Evolutionary conservation across 2,888 invertebrate genomes (phyloP), one percentile per base, ranked within the genome.

Genomic region (Melieria omissa): DNA sequence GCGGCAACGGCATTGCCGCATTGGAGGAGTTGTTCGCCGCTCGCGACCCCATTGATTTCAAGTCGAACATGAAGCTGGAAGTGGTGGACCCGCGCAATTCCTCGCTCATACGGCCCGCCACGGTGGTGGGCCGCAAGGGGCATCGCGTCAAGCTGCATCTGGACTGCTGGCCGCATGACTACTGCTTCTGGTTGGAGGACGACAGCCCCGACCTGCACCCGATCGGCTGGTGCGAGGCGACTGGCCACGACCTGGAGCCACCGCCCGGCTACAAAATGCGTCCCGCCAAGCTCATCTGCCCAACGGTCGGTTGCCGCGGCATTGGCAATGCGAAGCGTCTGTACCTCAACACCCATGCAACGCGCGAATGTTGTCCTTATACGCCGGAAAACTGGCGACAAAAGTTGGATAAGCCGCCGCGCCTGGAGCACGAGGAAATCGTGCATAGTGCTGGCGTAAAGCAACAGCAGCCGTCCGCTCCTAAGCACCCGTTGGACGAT

Each of bases 151-250:
- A 91, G 76, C 90, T 98, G 66, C 91, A 94, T 81, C 95, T 95
- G 86, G 97, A 97, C 86, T 96, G 96, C 14, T 97, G 97, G 95
- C 92, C 93, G 0, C 91, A 91, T 79, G 90, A 91, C 77, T 93
- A 96, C 83, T 92, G 94, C 76, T 94, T 92, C 85, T 96, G 96
- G 95, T 88, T 96, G 72, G 96, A 97, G 81, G 97, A 97, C 85
- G 96, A 97, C 87, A 93, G 92, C 77, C 91, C 93, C 0, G 96
- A 97, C 86, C 90, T 98, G 80, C 96, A 97, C 88, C 97, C 97
- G 0, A 91, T 95, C 75, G 94, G 95, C 49, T 98, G 97, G 96
- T 96, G 96, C 84, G 89, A 91, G 75, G 94, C 94, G 87, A 96
- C 96, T 1, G 93, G 93, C 3, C 97, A 97, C 85, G 93, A 93